A percentile compares a stretch with the other conserved stretches of the same genome.
phyloP scores from a whole-genome alignment of 1,140 invertebrate species.

The Lanistes nyassanus region DNA sequence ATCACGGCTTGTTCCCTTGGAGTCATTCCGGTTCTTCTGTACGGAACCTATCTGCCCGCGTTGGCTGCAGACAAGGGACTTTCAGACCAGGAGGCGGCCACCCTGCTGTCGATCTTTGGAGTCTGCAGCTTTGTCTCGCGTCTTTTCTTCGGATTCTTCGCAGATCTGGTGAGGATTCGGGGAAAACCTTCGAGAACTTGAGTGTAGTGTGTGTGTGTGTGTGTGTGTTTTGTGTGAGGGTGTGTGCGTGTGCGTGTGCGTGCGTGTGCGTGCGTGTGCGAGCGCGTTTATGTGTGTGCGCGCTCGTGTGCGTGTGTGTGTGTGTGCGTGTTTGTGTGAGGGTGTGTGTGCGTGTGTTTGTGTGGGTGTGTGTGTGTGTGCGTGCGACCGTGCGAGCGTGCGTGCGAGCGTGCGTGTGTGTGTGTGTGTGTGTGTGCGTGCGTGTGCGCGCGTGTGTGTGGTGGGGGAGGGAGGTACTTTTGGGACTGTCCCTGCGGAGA shows the following conservation, averaged over 20 bases:
- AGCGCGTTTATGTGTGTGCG: not conserved
- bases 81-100: conserved; percentile 22
- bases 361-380: conserved; percentile 12
- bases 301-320: not conserved
- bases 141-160: conserved; percentile 24
- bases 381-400: conserved; percentile 14
- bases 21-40: not conserved
- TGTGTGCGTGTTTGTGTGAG: not conserved
- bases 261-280: not conserved
- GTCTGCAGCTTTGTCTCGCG: conserved; percentile 19
- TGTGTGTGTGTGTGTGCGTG: too few species aligned
- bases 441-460: too few species aligned
- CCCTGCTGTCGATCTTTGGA: conserved; percentile 28
- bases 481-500: not conserved
- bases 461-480: not conserved
- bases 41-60: conserved; percentile 32
- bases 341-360: too few species aligned
- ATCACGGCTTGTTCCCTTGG: conserved; percentile 13
- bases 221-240: not conserved
- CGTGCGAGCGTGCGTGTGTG: too few species aligned
- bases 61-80: conserved; percentile 29
- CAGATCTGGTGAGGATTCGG: conserved; percentile 25
- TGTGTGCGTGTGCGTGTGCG: not conserved
- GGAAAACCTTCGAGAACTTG: too few species aligned
- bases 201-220: too few species aligned